Base-by-base conservation (phyloP, 2,113 vertebrate species). In the Nematolebias whitei region DNA sequence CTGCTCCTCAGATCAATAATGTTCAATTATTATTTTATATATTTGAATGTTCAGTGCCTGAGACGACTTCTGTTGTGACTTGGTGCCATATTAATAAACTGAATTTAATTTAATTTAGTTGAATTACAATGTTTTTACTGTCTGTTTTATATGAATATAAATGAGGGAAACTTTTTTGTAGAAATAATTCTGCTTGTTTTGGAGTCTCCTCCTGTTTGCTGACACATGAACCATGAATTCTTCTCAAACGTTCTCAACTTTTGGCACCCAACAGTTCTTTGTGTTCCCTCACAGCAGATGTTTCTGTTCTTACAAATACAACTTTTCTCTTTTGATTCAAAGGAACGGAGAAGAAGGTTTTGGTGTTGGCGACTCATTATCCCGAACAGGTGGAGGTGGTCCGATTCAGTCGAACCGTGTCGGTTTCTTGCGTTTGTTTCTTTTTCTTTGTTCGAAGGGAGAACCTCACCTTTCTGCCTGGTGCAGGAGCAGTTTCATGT, bases 401-500 rank as follows among this genome's bases (percentile, higher is more conserved):
- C 51, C 20, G 32, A 52, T 19, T 58, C 63, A 10, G 32, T 53
- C 23, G 4, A 48, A 23, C 41, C 0, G 15, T 15, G 7, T 63
- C 54, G 23, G 19, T 24, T 38, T 45, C 29, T 72, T 63, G 16
- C 38, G 56, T 79, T 82, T 68, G 49, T 73, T 56, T 22, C 52
- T 55, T 12, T 38, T 24, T 4, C 1, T 35, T 35, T 35, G 32
- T 35, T 35, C 49, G 58, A 50, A 66, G 38, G 63, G 18, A 13
- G 59, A 54, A 39, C 3, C 59, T 54, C 57, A 29, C 16, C 49
- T 64, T 32, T n/a, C 29, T 45, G 16, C 3, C 54, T 44, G n/a
- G 24, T 3, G 51, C 19, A 16, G 39, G 15, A 54, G 49, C 64
- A 10, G 69, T 79, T 65, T 87, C 71, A 79, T 73, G 19, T 15